Percentiles rank a stretch among this genome's conserved stretches.
Evolutionary conservation across 2,113 vertebrate species (phyloP).

Genomic region (Mobula hypostoma): DNA sequence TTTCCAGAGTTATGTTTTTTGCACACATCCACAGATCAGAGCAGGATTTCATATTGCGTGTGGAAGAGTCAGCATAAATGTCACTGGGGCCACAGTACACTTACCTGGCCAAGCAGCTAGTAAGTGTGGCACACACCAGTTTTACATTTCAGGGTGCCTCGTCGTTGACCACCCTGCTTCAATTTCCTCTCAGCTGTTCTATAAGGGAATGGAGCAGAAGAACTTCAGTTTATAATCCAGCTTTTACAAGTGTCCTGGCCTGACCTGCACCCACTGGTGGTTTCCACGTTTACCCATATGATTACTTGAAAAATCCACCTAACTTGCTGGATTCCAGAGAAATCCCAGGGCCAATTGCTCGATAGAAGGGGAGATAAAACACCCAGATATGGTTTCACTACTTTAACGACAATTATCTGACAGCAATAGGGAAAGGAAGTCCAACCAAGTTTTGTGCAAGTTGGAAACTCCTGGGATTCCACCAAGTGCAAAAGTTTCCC

Average conservation of each 20-base stretch:
- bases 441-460: neutral
- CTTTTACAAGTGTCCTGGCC: too few relatives aligned
- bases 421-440: neutral
- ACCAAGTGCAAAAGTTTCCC: neutral
- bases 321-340: neutral
- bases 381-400: neutral
- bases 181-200: neutral
- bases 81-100: neutral
- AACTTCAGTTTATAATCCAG: neutral
- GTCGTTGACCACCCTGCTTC: neutral
- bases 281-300: neutral
- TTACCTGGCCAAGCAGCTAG: neutral
- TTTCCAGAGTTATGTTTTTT: neutral
- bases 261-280: neutral
- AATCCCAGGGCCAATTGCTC: neutral
- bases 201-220: neutral
- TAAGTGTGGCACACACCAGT: neutral
- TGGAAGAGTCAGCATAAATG: neutral
- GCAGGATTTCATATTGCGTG: neutral
- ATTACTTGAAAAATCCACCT: neutral
- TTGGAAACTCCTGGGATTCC: neutral
- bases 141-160: neutral
- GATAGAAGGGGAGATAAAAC: neutral
- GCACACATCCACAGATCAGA: neutral
- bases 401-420: neutral